Percentiles rank a stretch among this genome's conserved stretches.
Conservation (phyloP, 2,797 vertebrate species). For the Melanogrammus aeglefinus region DNA sequence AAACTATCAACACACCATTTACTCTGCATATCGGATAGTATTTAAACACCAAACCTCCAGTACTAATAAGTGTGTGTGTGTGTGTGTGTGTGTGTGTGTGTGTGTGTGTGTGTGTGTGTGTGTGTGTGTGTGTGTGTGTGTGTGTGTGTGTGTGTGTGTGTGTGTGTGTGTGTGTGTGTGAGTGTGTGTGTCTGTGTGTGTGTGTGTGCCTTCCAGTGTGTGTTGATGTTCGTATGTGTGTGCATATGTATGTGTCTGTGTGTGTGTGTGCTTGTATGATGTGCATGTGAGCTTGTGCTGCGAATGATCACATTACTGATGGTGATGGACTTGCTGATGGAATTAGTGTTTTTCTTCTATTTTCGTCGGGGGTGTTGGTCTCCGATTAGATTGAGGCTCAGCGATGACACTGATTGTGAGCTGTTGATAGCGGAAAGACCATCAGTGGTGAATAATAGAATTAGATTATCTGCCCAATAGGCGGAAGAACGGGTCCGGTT, state of each 20-base stretch:
- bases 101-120: not conserved
- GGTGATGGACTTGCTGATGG: not conserved
- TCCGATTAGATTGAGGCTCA: slow-evolving; percentile 56
- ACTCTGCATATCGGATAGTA: not conserved
- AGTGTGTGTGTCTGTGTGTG: not conserved
- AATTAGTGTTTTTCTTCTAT: slow-evolving; percentile 38
- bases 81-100: not conserved
- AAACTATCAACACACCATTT: not conserved
- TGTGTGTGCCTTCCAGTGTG: not conserved
- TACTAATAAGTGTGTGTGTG: not conserved
- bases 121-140: too few relatives aligned
- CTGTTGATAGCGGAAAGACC: slow-evolving; percentile 70
- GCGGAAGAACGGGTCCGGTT: slow-evolving; percentile 62
- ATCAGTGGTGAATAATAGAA: slow-evolving; percentile 67
- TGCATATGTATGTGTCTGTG: too few relatives aligned
- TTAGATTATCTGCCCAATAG: slow-evolving; percentile 62
- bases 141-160: not conserved
- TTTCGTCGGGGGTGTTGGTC: slow-evolving; percentile 45
- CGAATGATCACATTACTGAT: not conserved
- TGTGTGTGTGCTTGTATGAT: not conserved
- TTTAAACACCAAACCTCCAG: not conserved
- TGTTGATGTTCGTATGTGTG: not conserved
- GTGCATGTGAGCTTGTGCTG: not conserved
- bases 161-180: not conserved
- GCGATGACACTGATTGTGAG: slow-evolving; percentile 63